Evolutionary conservation across 2,888 invertebrate genomes (phyloP), one percentile per base, ranked within the genome.

Genomic region (Hypselothyrea guttata): DNA sequence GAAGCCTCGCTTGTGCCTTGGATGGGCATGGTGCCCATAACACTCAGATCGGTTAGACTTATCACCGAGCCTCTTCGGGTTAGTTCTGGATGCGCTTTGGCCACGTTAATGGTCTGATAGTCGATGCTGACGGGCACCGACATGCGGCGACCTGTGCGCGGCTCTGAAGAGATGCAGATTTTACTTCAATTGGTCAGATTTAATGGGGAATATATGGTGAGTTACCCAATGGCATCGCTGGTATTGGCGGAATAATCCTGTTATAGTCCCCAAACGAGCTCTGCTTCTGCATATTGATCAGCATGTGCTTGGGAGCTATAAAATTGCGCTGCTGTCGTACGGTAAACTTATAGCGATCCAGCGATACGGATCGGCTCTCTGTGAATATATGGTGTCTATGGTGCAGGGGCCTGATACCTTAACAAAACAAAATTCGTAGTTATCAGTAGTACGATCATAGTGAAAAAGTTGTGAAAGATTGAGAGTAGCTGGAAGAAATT

Each of bases 71-170:
- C 78, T 11, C 88, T 76, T 42, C 71, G 63, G 0, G 27, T 31
- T 37, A 71, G 18, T 34, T 74, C 75, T 22, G 65, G 27, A 46
- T 42, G 54, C 11, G 44, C 63, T 5, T 46, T 15, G 1, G 63
- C 44, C 0, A 78, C 33, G 18, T 70, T 77, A 28, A 79, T 65
- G 5, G 73, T 68, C 53, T 87, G 87, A 66, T 81, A 86, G 66
- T 78, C 77, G 22, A 87, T 82, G 57, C 62, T 84, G 41, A 76
- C 69, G 11, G 87, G 87, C 0, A 87, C 86, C 22, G 87, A 87
- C 16, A 75, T 81, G 18, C 87, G 86, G 16, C 87, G 87, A 48
- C 66, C 59, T 9, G 41, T 40, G n/a, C 57, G 63, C 18, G 57
- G 42, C 38, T 70, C 81, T 75, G 44, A 2, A 49, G 35, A n/a